A percentile compares a stretch with the other conserved stretches of the same genome.
Evolutionary conservation across 64 coral and sea anemone species (phyloP).

Genomic region (Acropora tenuis): DNA sequence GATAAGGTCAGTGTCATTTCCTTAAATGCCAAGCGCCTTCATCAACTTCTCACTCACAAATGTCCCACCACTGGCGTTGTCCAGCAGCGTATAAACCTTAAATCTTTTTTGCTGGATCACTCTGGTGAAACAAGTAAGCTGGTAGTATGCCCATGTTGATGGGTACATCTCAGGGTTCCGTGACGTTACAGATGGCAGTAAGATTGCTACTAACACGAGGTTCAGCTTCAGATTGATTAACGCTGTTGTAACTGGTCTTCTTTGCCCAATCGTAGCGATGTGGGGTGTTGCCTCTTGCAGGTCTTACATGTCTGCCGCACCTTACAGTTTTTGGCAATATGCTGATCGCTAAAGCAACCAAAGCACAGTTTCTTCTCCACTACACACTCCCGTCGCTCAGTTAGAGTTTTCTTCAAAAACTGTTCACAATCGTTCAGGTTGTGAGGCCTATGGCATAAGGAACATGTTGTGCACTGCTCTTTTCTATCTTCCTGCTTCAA

Average conservation of each 20-base stretch:
- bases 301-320: slow-evolving; percentile 44
- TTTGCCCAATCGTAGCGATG: slow-evolving; percentile 47
- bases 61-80: slow-evolving; percentile 79
- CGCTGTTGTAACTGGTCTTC: neutral
- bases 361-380: slow-evolving; percentile 55
- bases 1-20: slow-evolving; percentile 55
- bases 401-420: slow-evolving; percentile 6
- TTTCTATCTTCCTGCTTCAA: neutral
- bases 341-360: slow-evolving; percentile 19
- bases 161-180: slow-evolving; percentile 50
- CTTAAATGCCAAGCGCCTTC: slow-evolving; percentile 43
- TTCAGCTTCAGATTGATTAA: neutral
- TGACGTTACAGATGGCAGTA: slow-evolving; percentile 23
- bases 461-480: neutral
- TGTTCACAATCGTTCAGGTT: slow-evolving; percentile 51
- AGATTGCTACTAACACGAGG: slow-evolving; percentile 21
- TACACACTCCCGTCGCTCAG: slow-evolving; percentile 24
- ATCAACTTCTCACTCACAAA: slow-evolving; percentile 55
- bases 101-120: slow-evolving; percentile 49
- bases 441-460: slow-evolving; percentile 53
- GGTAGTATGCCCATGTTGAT: slow-evolving; percentile 61
- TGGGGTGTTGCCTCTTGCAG: slow-evolving; percentile 74
- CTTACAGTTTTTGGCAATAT: slow-evolving; percentile 59
- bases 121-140: slow-evolving; percentile 55
- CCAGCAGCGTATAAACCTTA: slow-evolving; percentile 70